Evolutionary conservation across 2,797 vertebrate genomes (phyloP).

Genomic region (Sebastes ruberrimus): DNA sequence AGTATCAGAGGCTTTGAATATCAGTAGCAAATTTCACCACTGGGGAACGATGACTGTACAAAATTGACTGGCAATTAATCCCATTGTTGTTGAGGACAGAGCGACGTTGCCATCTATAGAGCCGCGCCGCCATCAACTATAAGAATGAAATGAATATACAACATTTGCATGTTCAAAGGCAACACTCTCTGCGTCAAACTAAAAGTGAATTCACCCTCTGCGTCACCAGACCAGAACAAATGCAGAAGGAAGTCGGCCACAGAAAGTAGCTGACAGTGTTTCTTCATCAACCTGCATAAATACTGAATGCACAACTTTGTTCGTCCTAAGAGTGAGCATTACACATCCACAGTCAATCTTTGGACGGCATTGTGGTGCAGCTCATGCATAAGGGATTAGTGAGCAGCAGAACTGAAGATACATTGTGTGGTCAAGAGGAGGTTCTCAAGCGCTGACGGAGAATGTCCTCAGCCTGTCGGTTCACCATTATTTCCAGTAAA

Average conservation of each 20-base stretch:
- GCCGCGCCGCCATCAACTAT: background rate
- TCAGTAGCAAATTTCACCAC: too few relatives aligned
- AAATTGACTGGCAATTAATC: too few relatives aligned
- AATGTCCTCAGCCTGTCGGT: background rate
- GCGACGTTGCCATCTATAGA: too few relatives aligned
- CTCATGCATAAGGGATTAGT: constrained; percentile 56
- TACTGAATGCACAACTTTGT: constrained; percentile 59
- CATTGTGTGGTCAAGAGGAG: constrained; percentile 17
- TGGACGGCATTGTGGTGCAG: constrained; percentile 28
- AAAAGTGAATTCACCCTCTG: background rate
- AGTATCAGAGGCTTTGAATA: background rate
- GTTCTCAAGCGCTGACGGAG: background rate
- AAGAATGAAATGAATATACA: background rate
- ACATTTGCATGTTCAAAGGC: background rate
- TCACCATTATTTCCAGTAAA: constrained; percentile 9
- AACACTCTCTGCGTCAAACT: background rate
- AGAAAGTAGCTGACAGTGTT: constrained; percentile 46
- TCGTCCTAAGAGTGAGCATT: constrained; percentile 34
- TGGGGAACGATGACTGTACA: too few relatives aligned
- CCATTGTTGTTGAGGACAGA: too few relatives aligned
- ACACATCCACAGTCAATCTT: constrained; percentile 33
- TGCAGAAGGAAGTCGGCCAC: background rate
- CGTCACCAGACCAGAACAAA: background rate
- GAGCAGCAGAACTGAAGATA: constrained; percentile 21
- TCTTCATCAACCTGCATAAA: constrained; percentile 57